Evolutionary conservation across 2,888 invertebrate species (phyloP), one percentile per base, ranked within the genome.

Genomic region (Drosophila bunnanda): DNA sequence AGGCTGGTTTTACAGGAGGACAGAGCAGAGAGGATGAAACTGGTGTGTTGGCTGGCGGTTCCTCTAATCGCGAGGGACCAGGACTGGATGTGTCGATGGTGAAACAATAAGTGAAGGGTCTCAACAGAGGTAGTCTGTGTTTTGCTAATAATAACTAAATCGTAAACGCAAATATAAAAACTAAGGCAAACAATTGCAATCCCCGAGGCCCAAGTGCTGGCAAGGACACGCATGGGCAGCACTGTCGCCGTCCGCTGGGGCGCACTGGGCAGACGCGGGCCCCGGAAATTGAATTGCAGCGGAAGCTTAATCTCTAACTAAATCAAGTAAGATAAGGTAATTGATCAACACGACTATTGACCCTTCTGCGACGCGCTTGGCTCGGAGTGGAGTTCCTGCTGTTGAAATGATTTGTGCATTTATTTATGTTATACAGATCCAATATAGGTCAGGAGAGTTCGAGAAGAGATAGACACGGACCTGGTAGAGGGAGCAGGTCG

Each of bases 331-430:
- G 59, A 52, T 57, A 59, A 59, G 22, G 60, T 54, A 72, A 48
- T 32, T 64, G 36, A 61, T 57, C 44, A 61, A 60, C 13, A 53
- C 32, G 50, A 62, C 43, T 73, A 70, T 75, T 75, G 61, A 75
- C 70, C 72, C 80, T 50, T 67, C 65, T 80, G 65, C 61, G 67
- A 78, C 76, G 84, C 82, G 76, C 71, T 53, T 62, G 64, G 77
- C 75, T 62, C 60, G 22, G 28, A n/a, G 36, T 50, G 32, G 15
- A 56, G 56, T 60, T 58, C 28, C 52, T 34, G 43, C 56, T 57
- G 46, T 70, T 46, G 20, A 72, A 73, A 73, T 72, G 57, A 75
- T 76, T 83, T 85, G 87, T 89, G 85, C 85, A 84, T 78, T 89
- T 89, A 85, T 81, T 77, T 79, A 50, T 50, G 54, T 77, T 39